phyloP scores from a whole-genome alignment of 2,888 invertebrate species.

The Prosopocoilus inquinatus region DNA sequence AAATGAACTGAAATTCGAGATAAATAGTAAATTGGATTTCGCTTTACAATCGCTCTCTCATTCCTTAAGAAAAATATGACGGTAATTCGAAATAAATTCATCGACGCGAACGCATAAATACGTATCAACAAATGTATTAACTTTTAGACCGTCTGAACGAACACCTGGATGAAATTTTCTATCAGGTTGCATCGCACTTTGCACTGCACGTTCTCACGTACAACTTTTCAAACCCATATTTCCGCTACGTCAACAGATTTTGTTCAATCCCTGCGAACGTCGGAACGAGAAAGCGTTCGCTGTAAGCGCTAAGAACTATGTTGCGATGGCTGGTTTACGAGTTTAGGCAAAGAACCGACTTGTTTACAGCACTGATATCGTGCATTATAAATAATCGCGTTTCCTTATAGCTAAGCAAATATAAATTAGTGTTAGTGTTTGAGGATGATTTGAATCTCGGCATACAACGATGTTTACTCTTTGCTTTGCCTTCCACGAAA shows the following conservation, averaged over 20 bases:
- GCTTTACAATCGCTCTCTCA: conserved; percentile 1
- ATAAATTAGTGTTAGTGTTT: conserved; percentile 44
- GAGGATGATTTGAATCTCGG: conserved; percentile 36
- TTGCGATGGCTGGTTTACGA: conserved; percentile 34
- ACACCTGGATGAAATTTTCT: conserved; percentile 9
- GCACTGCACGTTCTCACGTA: conserved; percentile 3
- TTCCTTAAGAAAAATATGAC: conserved; percentile 8
- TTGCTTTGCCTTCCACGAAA: conserved; percentile 11
- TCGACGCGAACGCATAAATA: conserved; percentile 1
- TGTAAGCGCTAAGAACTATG: background rate
- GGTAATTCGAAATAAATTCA: conserved; percentile 3
- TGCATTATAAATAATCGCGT: conserved; percentile 38
- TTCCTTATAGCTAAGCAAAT: conserved; percentile 42
- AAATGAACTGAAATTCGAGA: background rate
- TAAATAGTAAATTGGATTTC: conserved; percentile 16
- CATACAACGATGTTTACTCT: conserved; percentile 25
- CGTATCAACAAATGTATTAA: conserved; percentile 8
- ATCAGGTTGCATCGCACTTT: conserved; percentile 5
- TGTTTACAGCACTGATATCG: conserved; percentile 35
- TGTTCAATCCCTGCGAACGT: background rate
- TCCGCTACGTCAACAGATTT: background rate
- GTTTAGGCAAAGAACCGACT: conserved; percentile 32
- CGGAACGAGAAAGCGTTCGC: background rate
- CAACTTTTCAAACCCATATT: background rate
- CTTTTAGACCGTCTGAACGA: conserved; percentile 3